Conservation (phyloP, 2,113 vertebrate genomes). For the Corythaixoides concolor region DNA sequence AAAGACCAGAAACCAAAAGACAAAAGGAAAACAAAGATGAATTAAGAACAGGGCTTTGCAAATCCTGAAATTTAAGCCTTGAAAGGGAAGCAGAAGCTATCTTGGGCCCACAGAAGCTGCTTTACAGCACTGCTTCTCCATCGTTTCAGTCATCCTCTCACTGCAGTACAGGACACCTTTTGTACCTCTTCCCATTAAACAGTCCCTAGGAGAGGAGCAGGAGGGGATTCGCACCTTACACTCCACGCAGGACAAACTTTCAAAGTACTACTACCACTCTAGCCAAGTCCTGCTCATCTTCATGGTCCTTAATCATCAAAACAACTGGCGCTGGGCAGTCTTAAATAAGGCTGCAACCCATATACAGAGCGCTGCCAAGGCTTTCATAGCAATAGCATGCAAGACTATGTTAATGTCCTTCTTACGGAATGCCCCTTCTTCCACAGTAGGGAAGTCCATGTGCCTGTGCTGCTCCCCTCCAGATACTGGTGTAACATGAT, state of each 20-base stretch:
- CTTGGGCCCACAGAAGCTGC: background rate
- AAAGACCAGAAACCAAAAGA: background rate
- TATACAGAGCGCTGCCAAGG: background rate
- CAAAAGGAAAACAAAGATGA: background rate
- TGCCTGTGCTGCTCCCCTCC: background rate
- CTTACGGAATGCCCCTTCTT: background rate
- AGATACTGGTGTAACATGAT: background rate
- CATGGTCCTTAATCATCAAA: background rate
- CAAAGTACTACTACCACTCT: background rate
- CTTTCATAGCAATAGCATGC: background rate
- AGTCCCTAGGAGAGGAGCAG: background rate
- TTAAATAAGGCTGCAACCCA: background rate
- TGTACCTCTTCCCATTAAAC: background rate
- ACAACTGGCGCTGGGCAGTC: background rate
- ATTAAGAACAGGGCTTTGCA: background rate
- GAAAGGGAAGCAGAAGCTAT: background rate
- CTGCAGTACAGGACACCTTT: background rate
- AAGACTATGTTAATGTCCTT: background rate
- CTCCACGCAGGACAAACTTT: background rate
- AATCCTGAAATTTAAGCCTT: background rate
- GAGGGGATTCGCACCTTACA: background rate
- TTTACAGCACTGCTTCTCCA: background rate
- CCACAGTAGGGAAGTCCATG: rapidly evolving
- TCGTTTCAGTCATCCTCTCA: rapidly evolving
- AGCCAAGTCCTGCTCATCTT: background rate